Conservation (phyloP, 2,888 invertebrate species). For the Lamproptera curius region DNA sequence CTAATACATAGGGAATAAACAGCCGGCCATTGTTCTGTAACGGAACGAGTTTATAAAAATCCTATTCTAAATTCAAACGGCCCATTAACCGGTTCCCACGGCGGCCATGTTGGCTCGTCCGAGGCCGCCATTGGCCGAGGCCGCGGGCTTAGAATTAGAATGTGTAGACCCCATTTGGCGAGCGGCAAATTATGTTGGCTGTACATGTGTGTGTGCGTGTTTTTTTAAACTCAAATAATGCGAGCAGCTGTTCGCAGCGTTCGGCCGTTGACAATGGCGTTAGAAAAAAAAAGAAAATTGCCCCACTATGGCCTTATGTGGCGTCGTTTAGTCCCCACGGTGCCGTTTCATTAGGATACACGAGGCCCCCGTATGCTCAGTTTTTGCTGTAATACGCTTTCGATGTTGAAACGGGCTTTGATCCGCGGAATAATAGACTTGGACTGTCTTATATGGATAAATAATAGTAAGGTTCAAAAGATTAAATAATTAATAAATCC, state of each 20-base stretch:
- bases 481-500: no score
- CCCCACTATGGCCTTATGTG: not conserved
- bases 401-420: no score
- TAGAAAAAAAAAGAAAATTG: slow-evolving; percentile 34
- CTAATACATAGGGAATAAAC: slow-evolving; percentile 37
- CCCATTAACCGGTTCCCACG: slow-evolving; percentile 77
- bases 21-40: slow-evolving; percentile 58
- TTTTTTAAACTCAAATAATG: slow-evolving; percentile 59
- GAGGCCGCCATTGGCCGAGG: slow-evolving; percentile 74
- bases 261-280: slow-evolving; percentile 36
- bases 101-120: slow-evolving; percentile 74
- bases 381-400: no score
- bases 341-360: no score
- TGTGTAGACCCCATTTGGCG: slow-evolving; percentile 76
- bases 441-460: no score
- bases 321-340: not conserved
- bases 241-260: slow-evolving; percentile 51
- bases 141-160: slow-evolving; percentile 76
- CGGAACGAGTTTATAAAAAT: slow-evolving; percentile 66
- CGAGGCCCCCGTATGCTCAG: no score
- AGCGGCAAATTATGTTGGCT: slow-evolving; percentile 70
- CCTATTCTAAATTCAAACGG: slow-evolving; percentile 77
- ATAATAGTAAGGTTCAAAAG: no score
- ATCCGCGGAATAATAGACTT: no score
- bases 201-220: no score